Evolutionary conservation across 2,797 vertebrate genomes (phyloP).

Genomic region (Lepus townsendii): DNA sequence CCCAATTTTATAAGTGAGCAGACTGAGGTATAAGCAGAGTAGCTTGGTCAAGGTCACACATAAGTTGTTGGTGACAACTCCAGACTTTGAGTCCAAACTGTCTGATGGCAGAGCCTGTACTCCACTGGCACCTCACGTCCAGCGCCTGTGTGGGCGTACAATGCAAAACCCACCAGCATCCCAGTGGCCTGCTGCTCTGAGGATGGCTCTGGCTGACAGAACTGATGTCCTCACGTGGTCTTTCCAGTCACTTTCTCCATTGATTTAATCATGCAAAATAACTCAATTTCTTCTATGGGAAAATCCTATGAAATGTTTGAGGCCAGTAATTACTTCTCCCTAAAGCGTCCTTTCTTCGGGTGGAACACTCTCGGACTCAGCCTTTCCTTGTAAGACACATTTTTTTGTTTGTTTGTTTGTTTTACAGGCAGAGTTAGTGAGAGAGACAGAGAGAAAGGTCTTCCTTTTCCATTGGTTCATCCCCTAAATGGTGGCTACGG

Average conservation of each 20-base stretch:
- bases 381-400: not conserved
- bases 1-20: not conserved
- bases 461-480: too few species aligned
- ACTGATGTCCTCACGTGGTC: not conserved
- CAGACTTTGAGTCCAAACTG: not conserved
- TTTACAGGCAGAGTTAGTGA: too few species aligned
- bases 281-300: not conserved
- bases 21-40: slow-evolving; percentile 10
- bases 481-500: too few species aligned
- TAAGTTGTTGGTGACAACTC: not conserved
- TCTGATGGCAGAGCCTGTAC: not conserved
- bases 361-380: slow-evolving; percentile 21
- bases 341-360: slow-evolving; percentile 41
- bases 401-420: too few species aligned
- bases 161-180: not conserved
- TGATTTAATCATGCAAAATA: slow-evolving; percentile 14
- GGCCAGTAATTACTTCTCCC: not conserved
- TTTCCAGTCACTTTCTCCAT: slow-evolving; percentile 4
- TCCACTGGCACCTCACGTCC: not conserved
- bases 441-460: too few species aligned
- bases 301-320: slow-evolving; percentile 41
- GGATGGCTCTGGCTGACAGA: not conserved
- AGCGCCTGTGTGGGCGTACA: not conserved
- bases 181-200: not conserved
- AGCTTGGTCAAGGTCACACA: not conserved